Evolutionary conservation across 2,797 vertebrate species (phyloP), one percentile per base, ranked within the genome.

Genomic region (Ficedula albicollis): DNA sequence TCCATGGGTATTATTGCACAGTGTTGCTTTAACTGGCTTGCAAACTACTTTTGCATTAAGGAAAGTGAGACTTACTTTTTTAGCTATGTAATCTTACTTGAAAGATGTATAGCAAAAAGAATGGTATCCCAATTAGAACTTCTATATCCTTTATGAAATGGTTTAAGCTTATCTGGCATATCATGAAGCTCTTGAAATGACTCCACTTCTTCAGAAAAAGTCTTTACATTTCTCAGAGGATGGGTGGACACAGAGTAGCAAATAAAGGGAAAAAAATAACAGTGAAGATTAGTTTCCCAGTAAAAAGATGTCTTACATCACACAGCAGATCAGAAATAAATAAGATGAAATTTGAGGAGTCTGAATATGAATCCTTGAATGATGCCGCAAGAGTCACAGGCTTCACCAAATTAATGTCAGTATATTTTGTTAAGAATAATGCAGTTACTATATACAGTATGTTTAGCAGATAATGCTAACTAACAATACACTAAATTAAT

Each of bases 281-380:
- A 48, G 38, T 8, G 66, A 74, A 63, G 26, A 68, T 84, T 51
- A 38, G 25, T 62, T 92, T 94, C 70, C 44, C 41, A 80, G 55
- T n/a, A 83, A 84, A 81, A 92, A 56, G 32, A 67, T 76, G 77
- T 36, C 44, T 82, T 63, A 73, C 29, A 66, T 78, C 41, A 87
- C 52, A 82, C 27, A 66, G 79, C 38, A 83, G 60, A 84, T 86
- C 81, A 96, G 87, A 96, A 97, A 95, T 96, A 97, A 97, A 97
- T 95, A 97, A 95, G 92, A 95, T 9, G 39, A 89, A 75, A 87
- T 84, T 75, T 89, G 25, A 90, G 39, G 17, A 73, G 77, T 85
- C 49, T 63, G 83, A 75, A n/a, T 46, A 68, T 39, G 91, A 95
- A 96, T 76, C 75, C 81, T 77, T 80, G 63, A 82, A 84, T 78